phyloP scores from a whole-genome alignment of 2,888 invertebrate genomes.

The Erebia palarica region DNA sequence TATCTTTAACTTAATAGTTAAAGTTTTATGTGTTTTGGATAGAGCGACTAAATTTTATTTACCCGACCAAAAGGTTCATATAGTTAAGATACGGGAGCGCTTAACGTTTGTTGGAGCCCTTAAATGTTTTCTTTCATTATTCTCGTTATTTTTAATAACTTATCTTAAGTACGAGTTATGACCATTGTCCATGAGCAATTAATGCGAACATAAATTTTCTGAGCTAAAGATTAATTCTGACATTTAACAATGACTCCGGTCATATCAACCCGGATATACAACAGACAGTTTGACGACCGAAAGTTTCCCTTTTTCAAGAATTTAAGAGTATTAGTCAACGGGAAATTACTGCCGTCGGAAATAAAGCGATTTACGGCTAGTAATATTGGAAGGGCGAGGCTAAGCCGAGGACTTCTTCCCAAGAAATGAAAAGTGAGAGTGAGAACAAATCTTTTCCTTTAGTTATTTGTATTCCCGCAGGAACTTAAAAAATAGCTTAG shows the following conservation, averaged over 20 bases:
- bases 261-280: slow-evolving; percentile 3
- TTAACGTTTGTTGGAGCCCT: not conserved
- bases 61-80: no score
- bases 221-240: not conserved
- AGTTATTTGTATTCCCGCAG: no score
- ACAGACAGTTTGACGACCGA: not conserved
- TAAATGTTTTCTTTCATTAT: not conserved
- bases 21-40: no score
- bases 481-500: no score
- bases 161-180: not conserved
- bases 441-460: no score
- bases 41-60: no score
- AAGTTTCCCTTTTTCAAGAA: not conserved
- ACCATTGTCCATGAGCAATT: not conserved
- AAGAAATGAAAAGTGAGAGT: no score
- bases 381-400: no score
- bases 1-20: no score
- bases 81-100: not conserved
- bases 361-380: no score
- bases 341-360: not conserved
- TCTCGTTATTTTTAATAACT: not conserved
- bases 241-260: not conserved
- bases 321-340: not conserved
- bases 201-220: slow-evolving; percentile 1
- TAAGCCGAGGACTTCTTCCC: no score